Conservation (phyloP, 1,140 invertebrate species). For the Pinna nobilis region DNA sequence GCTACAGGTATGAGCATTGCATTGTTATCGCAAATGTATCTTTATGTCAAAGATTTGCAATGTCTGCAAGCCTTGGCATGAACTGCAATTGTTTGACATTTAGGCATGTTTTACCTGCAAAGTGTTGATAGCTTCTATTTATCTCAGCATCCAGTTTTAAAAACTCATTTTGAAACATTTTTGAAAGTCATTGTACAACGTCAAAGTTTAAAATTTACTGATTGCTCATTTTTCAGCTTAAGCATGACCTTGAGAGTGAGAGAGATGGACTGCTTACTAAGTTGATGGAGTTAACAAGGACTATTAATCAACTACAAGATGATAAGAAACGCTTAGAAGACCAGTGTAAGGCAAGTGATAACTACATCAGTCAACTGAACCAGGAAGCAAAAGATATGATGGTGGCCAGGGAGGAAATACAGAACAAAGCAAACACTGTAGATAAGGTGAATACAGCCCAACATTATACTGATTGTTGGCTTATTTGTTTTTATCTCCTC, state of each 20-base stretch:
- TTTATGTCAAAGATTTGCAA: no score
- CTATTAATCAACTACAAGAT: conserved; percentile 42
- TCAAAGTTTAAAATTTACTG: no score
- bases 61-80: no score
- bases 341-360: conserved; percentile 16
- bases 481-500: no score
- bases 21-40: no score
- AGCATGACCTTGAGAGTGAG: conserved; percentile 54
- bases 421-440: neutral
- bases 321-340: conserved; percentile 35
- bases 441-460: neutral
- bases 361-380: conserved; percentile 43
- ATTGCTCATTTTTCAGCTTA: conserved; percentile 31
- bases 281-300: conserved; percentile 38
- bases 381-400: conserved; percentile 57
- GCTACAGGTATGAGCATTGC: conserved; percentile 48
- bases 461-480: no score
- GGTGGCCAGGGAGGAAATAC: conserved; percentile 50
- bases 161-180: no score
- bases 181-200: no score
- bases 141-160: no score
- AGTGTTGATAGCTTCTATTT: no score
- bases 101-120: no score
- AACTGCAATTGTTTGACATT: no score
- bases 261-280: conserved; percentile 50